Evolutionary conservation across 2,113 vertebrate genomes (phyloP).

Genomic region (Herpetotheres cachinnans): DNA sequence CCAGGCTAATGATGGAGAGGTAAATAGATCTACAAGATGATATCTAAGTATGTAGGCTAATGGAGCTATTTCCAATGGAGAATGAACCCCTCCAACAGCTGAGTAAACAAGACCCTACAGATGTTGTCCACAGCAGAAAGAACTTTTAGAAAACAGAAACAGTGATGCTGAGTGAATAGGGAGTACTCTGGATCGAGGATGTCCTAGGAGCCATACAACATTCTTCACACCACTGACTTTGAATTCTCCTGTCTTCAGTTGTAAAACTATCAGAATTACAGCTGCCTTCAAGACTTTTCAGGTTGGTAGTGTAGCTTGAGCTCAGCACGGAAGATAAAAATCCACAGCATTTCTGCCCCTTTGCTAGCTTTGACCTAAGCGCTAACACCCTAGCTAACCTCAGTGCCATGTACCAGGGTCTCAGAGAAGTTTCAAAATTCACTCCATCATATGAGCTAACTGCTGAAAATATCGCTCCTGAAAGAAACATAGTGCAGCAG

Average conservation of each 20-base stretch:
- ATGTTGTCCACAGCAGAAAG: neutral
- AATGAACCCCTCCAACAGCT: fast-evolving
- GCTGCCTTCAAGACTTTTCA: neutral
- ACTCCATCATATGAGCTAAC: neutral
- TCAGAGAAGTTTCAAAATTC: neutral
- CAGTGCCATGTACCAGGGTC: neutral
- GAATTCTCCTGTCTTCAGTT: neutral
- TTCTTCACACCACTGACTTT: neutral
- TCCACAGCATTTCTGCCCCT: neutral
- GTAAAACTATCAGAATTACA: neutral
- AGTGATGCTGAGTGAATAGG: neutral
- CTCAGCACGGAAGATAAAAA: neutral
- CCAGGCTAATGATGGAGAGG: neutral
- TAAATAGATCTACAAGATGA: neutral
- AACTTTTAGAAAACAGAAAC: neutral
- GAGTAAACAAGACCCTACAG: neutral
- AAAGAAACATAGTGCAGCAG: neutral
- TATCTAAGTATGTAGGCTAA: neutral
- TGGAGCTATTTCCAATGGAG: neutral
- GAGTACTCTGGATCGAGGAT: neutral
- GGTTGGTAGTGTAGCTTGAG: neutral
- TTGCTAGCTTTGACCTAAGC: neutral
- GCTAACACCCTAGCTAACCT: neutral
- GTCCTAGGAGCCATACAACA: neutral
- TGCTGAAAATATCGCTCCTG: neutral